Evolutionary conservation across 2,797 vertebrate genomes (phyloP), one percentile per base, ranked within the genome.

Genomic region (Scolopax bukidnonensis): DNA sequence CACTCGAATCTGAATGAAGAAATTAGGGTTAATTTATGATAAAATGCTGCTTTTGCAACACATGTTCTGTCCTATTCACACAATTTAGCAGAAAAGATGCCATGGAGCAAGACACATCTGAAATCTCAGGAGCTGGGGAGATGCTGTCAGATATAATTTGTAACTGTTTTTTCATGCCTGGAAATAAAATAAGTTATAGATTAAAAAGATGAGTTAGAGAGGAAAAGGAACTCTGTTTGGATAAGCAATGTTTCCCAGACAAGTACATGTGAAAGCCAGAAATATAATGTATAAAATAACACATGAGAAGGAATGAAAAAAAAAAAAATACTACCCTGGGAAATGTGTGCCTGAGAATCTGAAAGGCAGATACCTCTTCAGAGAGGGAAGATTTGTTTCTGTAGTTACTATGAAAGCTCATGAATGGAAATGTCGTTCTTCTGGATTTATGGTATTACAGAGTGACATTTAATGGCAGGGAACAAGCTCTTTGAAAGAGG

Each of bases 131-230:
- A 87, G 67, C 57, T 50, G 9, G 25, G 87, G 89, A 97, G 63
- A 88, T 89, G 78, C 87, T 97, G 86, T 96, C 91, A 89, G 54
- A 56, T 91, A 89, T 70, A 80, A 96, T 96, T 97, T 97, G 51
- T 94, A 60, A 74, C 20, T 91, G 78, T 80, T 96, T 96, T 90
- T 67, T 93, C 57, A 78, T 89, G 60, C 64, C 68, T 76, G 47
- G 70, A 93, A 91, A 95, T 93, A 83, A 88, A 91, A 36, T 77
- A 91, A 78, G 47, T 74, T 91, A 30, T 3, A 83, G 41, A 71
- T 71, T 15, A 68, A 89, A 92, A 85, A 82, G 23, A 71, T 17
- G 27, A 82, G 5, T 59, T 93, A 79, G 38, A 75, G 74, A 75
- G 47, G 30, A 67, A 89, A 79, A 93, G 65, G 51, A 71, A 54